These are phyloP conservation scores for Charanyca ferruginea DNA, from an alignment of 2,888 invertebrate species.

Conservation along the genomic window DNA sequence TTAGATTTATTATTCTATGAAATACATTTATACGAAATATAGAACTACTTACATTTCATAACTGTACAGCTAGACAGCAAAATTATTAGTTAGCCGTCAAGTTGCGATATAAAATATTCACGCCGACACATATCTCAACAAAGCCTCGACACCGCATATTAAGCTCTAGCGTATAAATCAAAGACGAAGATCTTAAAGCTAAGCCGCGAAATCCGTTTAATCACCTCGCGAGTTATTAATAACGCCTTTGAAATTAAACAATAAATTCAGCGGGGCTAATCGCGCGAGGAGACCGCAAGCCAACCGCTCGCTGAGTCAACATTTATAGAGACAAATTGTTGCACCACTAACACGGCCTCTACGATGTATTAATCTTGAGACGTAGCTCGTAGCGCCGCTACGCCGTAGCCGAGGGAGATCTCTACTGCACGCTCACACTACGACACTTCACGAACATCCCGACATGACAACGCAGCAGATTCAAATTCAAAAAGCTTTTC, in stretches of 20 bases:
- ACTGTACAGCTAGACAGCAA: slow-evolving; percentile 48
- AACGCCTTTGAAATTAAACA: slow-evolving; percentile 90
- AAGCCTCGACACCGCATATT: slow-evolving; percentile 79
- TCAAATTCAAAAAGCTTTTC: slow-evolving; percentile 44
- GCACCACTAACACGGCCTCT: slow-evolving; percentile 86
- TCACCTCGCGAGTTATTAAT: slow-evolving; percentile 89
- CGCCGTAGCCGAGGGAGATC: slow-evolving; percentile 73
- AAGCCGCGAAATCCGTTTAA: slow-evolving; percentile 88
- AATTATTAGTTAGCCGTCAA: slow-evolving; percentile 55
- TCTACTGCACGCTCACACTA: slow-evolving; percentile 65
- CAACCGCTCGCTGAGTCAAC: slow-evolving; percentile 88
- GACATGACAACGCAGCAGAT: slow-evolving; percentile 42
- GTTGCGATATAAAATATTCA: slow-evolving; percentile 67
- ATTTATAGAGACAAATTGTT: slow-evolving; percentile 91
- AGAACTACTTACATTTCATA: slow-evolving; percentile 38
- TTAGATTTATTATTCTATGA: slow-evolving; percentile 44
- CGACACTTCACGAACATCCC: slow-evolving; percentile 59
- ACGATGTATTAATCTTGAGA: slow-evolving; percentile 89
- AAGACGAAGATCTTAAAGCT: slow-evolving; percentile 81
- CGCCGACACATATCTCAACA: slow-evolving; percentile 68
- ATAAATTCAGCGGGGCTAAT: slow-evolving; percentile 90
- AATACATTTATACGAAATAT: slow-evolving; percentile 17
- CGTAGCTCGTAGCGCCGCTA: slow-evolving; percentile 74
- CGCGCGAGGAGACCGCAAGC: slow-evolving; percentile 86
- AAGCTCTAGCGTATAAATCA: slow-evolving; percentile 85